Conservation (phyloP, 2,797 vertebrate genomes). For the Ispidina lecontei region DNA sequence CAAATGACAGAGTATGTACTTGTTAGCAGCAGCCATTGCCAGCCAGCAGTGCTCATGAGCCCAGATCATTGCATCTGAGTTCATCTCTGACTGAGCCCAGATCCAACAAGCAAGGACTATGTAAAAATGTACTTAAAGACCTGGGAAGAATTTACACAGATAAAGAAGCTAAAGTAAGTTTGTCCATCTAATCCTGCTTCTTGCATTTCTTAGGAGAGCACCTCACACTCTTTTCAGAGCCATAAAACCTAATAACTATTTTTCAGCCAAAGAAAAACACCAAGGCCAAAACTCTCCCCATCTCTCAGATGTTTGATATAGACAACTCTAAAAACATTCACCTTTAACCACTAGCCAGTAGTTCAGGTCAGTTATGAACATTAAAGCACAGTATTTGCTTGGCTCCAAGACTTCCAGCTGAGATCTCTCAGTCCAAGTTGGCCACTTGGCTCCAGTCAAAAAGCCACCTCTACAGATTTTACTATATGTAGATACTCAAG, state of each 20-base stretch:
- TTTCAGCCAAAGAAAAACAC: neutral
- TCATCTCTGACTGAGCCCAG: neutral
- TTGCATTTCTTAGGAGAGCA: neutral
- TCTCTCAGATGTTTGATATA: neutral
- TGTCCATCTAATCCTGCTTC: neutral
- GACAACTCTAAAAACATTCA: too few species aligned
- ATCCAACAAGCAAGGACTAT: neutral
- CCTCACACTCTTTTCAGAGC: neutral
- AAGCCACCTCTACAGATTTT: neutral
- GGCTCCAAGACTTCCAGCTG: neutral
- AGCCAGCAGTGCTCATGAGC: neutral
- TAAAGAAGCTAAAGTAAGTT: neutral
- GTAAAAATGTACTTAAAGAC: neutral
- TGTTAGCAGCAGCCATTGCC: fast-evolving
- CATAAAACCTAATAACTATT: neutral
- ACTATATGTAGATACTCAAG: neutral
- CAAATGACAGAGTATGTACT: neutral
- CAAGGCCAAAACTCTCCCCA: neutral
- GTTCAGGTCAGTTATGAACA: neutral
- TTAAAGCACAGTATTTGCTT: neutral
- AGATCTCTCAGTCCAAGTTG: neutral
- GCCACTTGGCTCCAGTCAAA: neutral
- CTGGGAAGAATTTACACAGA: neutral
- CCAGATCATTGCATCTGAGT: neutral
- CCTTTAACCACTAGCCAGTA: neutral